A percentile compares a stretch with the other conserved stretches of the same genome.
Conservation (phyloP, 2,888 invertebrate species). For the Dasysyrphus tricinctus region DNA sequence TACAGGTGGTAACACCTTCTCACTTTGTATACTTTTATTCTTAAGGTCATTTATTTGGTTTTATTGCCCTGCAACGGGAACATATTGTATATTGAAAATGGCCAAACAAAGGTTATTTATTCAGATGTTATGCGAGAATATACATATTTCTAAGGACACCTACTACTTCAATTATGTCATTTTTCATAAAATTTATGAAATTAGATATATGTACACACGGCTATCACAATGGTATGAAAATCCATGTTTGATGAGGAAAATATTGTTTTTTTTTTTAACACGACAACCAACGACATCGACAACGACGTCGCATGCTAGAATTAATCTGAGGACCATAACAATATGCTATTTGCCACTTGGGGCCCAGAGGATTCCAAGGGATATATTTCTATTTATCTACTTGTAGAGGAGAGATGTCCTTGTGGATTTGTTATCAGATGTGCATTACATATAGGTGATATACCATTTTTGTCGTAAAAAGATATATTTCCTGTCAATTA, state of each 20-base stretch:
- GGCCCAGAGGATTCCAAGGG: background rate
- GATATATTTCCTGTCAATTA: slow-evolving; percentile 69
- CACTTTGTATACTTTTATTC: slow-evolving; percentile 10
- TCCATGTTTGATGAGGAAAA: slow-evolving; percentile 4
- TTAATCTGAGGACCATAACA: background rate
- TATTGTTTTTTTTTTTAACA: background rate
- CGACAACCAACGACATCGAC: background rate
- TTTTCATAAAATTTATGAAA: slow-evolving; percentile 68
- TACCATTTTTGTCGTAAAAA: slow-evolving; percentile 64
- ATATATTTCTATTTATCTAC: background rate
- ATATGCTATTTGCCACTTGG: background rate
- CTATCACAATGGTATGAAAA: background rate
- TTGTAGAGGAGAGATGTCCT: background rate
- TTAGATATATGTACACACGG: slow-evolving; percentile 28
- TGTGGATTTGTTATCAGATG: slow-evolving; percentile 50
- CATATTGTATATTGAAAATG: slow-evolving; percentile 54
- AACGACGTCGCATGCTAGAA: background rate
- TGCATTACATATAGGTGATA: slow-evolving; percentile 24
- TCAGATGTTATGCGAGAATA: slow-evolving; percentile 23
- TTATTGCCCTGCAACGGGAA: slow-evolving; percentile 59
- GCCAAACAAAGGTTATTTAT: slow-evolving; percentile 44
- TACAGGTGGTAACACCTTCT: slow-evolving; percentile 30
- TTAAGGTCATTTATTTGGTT: slow-evolving; percentile 56
- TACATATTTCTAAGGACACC: slow-evolving; percentile 28
- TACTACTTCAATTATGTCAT: slow-evolving; percentile 52